Evolutionary conservation across 2,888 invertebrate genomes (phyloP).

Genomic region (Germaria angustata): DNA sequence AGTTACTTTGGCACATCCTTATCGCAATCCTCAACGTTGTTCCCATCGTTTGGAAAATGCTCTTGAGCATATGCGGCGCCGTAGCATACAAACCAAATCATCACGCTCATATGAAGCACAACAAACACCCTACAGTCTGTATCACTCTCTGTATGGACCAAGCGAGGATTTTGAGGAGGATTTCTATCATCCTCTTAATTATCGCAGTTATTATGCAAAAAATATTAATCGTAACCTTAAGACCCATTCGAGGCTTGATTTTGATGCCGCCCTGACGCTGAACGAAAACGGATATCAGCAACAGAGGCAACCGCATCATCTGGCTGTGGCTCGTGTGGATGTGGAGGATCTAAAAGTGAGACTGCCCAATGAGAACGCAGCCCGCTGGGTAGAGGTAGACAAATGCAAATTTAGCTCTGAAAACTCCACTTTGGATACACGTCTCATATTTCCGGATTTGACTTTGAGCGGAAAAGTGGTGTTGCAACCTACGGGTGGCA

Average conservation of each 20-base stretch:
- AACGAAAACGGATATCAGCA: neutral
- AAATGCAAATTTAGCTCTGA: constrained; percentile 88
- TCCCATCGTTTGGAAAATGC: constrained; percentile 85
- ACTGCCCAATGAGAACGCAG: constrained; percentile 84
- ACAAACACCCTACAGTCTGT: constrained; percentile 77
- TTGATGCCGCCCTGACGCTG: constrained; percentile 43
- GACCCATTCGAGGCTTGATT: constrained; percentile 48
- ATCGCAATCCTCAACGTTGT: constrained; percentile 82
- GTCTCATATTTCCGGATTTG: constrained; percentile 88
- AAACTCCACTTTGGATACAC: constrained; percentile 87
- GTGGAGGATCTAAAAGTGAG: constrained; percentile 81
- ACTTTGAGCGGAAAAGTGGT: constrained; percentile 89
- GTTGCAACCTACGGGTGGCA: constrained; percentile 81
- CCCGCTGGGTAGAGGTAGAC: constrained; percentile 86
- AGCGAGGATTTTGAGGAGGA: constrained; percentile 70
- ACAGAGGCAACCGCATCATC: constrained; percentile 73
- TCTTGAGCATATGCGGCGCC: constrained; percentile 83
- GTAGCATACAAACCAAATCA: constrained; percentile 74
- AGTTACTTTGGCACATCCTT: constrained; percentile 70
- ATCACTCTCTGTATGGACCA: constrained; percentile 77
- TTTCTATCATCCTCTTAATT: constrained; percentile 71
- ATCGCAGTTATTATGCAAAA: constrained; percentile 73
- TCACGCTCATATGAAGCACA: constrained; percentile 73
- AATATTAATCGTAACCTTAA: constrained; percentile 68
- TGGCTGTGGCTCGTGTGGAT: constrained; percentile 65